Evolutionary conservation across 2,888 invertebrate species (phyloP), one percentile per base, ranked within the genome.

Genomic region (Erebia epiphron): DNA sequence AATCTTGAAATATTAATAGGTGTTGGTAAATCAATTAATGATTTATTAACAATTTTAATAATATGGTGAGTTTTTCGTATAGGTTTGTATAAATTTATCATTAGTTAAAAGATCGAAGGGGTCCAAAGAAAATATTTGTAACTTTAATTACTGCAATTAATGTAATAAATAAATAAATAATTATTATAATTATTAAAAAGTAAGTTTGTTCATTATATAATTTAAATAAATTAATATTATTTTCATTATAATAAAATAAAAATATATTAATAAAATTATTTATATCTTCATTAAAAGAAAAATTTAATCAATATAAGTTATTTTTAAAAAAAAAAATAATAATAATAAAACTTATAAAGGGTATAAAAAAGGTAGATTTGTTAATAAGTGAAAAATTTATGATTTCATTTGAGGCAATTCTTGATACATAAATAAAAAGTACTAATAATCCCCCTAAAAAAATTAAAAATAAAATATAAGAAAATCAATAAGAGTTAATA

Each of bases 391-490:
- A 64, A 94, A 88, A 94, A 86, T 61, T 61, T 43, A 61, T 11
- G 13, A 61, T 1, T 94, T 95, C 94, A 89, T 95, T 95, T 16
- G 94, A 94, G 0, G 94, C 94, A 85, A 95, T 82, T 76, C 95
- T 95, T 70, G 94, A 94, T 2, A 95, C 93, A 85, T 95, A 96
- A 85, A 95, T 92, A 89, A 95, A 95, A 89, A 95, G 78, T 10
- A 96, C 93, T 91, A 96, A 78, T 91, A 96, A 87, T 16, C 95
- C 95, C 21, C 95, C 95, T 83, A 95, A 80, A 84, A 95, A 95
- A 79, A 94, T 92, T 88, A 95, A 80, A 81, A 95, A 95, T 90
- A 95, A 79, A 83, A 95, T 94, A 86, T 95, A 95, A 0, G 94
- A 94, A 80, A 94, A 95, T 94, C 94, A 95, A 79, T 93, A 94